These are phyloP conservation scores for Poecilia gillii DNA, from an alignment of 2,797 vertebrate genomes.

Conservation along the genomic window DNA sequence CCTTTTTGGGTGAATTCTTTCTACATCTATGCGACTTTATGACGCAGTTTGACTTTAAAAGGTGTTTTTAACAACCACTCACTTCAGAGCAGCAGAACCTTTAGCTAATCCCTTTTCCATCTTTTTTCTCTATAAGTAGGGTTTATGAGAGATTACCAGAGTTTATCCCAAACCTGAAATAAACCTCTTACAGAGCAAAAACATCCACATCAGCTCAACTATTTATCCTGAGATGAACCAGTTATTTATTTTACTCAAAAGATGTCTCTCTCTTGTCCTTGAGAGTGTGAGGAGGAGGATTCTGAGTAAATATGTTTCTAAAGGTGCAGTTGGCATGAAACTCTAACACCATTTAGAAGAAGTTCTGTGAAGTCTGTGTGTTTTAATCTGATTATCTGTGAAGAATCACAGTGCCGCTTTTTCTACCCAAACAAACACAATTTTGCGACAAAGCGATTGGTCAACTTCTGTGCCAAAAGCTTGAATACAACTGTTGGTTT, in stretches of 20 bases:
- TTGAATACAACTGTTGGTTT: not conserved
- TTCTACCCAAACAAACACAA: not conserved
- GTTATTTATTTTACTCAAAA: not conserved
- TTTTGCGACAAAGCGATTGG: not conserved
- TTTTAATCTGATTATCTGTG: not conserved
- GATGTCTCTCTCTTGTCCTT: not conserved
- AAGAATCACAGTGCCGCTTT: not conserved
- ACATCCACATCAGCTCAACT: not conserved
- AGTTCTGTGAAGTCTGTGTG: not conserved
- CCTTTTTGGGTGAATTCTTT: not conserved
- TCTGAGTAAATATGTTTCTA: not conserved
- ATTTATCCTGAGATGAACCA: not conserved
- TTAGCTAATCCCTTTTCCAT: not conserved
- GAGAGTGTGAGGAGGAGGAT: not conserved
- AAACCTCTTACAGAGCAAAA: not conserved
- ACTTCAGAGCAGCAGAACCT: not conserved
- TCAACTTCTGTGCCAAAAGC: not conserved
- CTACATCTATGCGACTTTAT: not conserved
- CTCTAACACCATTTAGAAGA: not conserved
- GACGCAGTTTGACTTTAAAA: not conserved
- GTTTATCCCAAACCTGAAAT: not conserved
- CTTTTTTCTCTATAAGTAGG: not conserved
- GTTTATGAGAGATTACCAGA: slow-evolving; percentile 3
- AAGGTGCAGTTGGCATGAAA: not conserved
- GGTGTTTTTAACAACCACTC: not conserved